These are phyloP conservation scores for Molanna angustata DNA, from an alignment of 2,888 invertebrate species.

Conservation along the genomic window DNA sequence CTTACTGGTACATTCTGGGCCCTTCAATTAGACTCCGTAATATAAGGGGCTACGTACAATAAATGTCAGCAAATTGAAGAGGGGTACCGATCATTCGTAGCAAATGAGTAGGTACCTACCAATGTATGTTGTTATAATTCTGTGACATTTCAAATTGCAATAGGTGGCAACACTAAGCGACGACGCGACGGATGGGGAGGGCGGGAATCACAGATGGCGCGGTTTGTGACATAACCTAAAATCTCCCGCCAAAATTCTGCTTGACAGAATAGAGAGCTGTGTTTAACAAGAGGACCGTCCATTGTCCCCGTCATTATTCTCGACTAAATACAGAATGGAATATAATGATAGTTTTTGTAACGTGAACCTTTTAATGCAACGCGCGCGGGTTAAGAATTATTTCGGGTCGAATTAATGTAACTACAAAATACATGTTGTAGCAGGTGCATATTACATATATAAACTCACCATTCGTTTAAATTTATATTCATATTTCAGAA, in stretches of 20 bases:
- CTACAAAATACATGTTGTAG: too few relatives aligned
- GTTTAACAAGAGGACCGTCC: conserved; percentile 9
- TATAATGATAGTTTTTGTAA: conserved; percentile 21
- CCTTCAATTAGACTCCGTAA: conserved; percentile 25
- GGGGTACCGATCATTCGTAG: conserved; percentile 21
- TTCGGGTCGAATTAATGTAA: too few relatives aligned
- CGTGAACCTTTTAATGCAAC: conserved; percentile 11
- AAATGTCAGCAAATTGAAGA: conserved; percentile 18
- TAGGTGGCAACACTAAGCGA: conserved; percentile 21
- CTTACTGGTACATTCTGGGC: conserved; percentile 3
- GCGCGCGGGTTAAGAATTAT: too few relatives aligned
- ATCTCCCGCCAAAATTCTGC: conserved; percentile 20
- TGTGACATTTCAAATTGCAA: conserved; percentile 16
- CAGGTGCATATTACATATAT: too few relatives aligned
- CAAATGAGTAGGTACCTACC: conserved; percentile 8
- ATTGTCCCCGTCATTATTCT: conserved; percentile 14
- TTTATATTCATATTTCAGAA: too few relatives aligned
- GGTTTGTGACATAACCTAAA: conserved; percentile 22
- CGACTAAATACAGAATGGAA: conserved; percentile 6
- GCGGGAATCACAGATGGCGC: conserved; percentile 31
- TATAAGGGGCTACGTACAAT: conserved; percentile 18
- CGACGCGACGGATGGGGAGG: conserved; percentile 18
- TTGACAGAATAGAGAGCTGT: conserved; percentile 14
- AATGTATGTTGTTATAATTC: conserved; percentile 25
- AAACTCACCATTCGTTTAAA: too few relatives aligned